These are phyloP conservation scores for Hoplias malabaricus DNA, from an alignment of 2,113 vertebrate genomes.

Conservation along the genomic window DNA sequence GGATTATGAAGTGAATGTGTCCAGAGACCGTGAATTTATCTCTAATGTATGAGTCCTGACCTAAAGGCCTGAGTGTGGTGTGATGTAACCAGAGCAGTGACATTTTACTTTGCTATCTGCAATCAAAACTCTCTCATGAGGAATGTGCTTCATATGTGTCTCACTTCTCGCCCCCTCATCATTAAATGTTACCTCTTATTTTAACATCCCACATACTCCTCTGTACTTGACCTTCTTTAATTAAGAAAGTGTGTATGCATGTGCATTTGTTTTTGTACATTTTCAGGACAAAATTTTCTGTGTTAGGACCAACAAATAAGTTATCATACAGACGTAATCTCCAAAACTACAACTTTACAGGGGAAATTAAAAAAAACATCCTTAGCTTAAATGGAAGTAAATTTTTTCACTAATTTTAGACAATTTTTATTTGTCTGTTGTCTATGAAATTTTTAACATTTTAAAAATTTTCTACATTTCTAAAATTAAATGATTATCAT, in stretches of 20 bases:
- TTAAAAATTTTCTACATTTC: no score
- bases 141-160: slow-evolving; percentile 28
- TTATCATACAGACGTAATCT: background rate
- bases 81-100: slow-evolving; percentile 25
- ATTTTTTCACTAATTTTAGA: no score
- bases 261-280: slow-evolving; percentile 13
- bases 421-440: no score
- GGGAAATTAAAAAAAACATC: no score
- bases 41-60: slow-evolving; percentile 1
- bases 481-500: no score
- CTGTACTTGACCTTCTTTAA: slow-evolving; percentile 42
- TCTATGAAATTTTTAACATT: no score
- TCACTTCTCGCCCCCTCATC: slow-evolving; percentile 15
- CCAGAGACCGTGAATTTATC: background rate
- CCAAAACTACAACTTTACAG: no score
- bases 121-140: slow-evolving; percentile 22
- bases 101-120: slow-evolving; percentile 36
- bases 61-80: background rate
- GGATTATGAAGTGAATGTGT: background rate
- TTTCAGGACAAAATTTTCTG: slow-evolving; percentile 31
- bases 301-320: no score
- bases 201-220: slow-evolving; percentile 27
- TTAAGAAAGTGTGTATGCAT: slow-evolving; percentile 34
- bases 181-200: slow-evolving; percentile 46
- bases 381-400: no score